Evolutionary conservation across 2,113 vertebrate species (phyloP), one percentile per base, ranked within the genome.

Genomic region (Hyperopisus bebe): DNA sequence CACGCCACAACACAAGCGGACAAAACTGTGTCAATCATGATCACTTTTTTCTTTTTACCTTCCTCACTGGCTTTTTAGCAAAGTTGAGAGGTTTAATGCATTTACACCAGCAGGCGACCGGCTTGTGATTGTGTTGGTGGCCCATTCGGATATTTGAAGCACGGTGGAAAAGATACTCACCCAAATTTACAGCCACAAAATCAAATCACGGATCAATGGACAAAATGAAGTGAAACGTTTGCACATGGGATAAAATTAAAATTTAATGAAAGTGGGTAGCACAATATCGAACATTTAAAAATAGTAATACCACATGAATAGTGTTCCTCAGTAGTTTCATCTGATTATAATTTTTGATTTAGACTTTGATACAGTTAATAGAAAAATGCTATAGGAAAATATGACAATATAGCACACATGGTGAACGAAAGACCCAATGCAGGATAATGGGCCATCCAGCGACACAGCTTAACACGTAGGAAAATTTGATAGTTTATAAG

Each of bases 71-170:
- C 95, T 94, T 92, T 93, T 95, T 89, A 95, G 96, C 95, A 96
- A 96, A 96, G 94, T 95, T 91, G 94, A 95, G 94, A 95, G 95
- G 94, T 94, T 94, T 94, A 94, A 93, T 42, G 93, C 46, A 92
- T 94, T 95, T 94, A 95, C 94, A 95, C 95, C 95, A 95, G 96
- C 95, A 95, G 95, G 94, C 96, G 94, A 96, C 95, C 95, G 19
- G 10, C 19, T 27, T 66, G 39, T 13, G 62, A n/a, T 24, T 66
- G 50, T 21, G 50, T 44, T 51, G 51, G 51, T 58, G 86, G 7
- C 21, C 31, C 53, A 35, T 70, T 51, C 85, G 10, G 46, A 84
- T 42, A 62, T 58, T 17, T 87, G 27, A 39, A 24, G 55, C 55
- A 44, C 94, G 95, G 95, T 95, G 94, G 92, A 55, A 55, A 21